These are phyloP conservation scores for Leuciscus idus DNA, from an alignment of 2,113 vertebrate species.

Conservation along the genomic window DNA sequence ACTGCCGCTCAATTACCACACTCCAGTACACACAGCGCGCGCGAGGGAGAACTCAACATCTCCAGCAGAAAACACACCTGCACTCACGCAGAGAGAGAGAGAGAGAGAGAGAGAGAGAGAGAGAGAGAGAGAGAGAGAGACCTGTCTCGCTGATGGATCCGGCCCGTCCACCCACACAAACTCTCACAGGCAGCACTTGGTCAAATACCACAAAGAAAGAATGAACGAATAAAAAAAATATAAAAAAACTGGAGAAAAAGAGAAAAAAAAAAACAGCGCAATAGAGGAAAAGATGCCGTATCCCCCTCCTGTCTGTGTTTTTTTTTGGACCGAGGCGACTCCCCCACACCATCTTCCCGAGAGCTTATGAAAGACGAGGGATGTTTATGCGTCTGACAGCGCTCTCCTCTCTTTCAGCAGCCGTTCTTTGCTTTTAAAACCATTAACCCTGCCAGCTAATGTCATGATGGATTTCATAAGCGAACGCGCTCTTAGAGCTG, in stretches of 20 bases:
- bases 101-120: conserved; percentile 44
- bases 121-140: conserved; percentile 57
- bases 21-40: conserved; percentile 65
- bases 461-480: conserved; percentile 55
- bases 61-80: conserved; percentile 41
- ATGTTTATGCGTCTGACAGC: conserved; percentile 51
- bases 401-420: conserved; percentile 41
- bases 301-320: conserved; percentile 15
- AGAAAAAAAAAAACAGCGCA: background rate
- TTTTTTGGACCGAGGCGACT: conserved; percentile 19
- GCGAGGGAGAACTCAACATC: conserved; percentile 24
- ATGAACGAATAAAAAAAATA: conserved; percentile 9
- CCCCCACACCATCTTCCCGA: conserved; percentile 40
- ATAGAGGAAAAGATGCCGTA: conserved; percentile 17
- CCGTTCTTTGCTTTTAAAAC: conserved; percentile 21
- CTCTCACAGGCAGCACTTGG: conserved; percentile 38
- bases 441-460: conserved; percentile 45
- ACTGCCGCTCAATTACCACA: conserved; percentile 71
- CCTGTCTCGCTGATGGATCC: conserved; percentile 38
- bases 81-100: conserved; percentile 71
- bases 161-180: conserved; percentile 55
- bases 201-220: conserved; percentile 54
- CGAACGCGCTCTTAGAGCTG: conserved; percentile 32
- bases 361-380: conserved; percentile 46
- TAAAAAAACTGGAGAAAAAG: too few species aligned